Evolutionary conservation across 2,888 invertebrate species (phyloP), one percentile per base, ranked within the genome.

Genomic region (Rotaria macrura): DNA sequence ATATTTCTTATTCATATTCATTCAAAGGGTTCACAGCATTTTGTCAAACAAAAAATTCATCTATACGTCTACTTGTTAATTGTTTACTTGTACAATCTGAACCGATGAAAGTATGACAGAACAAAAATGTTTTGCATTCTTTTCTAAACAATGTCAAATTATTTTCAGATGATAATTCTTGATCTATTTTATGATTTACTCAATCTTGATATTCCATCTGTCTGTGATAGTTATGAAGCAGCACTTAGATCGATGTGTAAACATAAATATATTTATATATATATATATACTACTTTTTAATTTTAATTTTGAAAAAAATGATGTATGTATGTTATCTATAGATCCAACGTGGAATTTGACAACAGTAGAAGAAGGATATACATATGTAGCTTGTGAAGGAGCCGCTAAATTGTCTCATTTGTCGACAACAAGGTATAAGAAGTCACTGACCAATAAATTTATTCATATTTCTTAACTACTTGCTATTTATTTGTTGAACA

Each of bases 21-120:
- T 12, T 65, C 2, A 34, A 34, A 79, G 74, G 74, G 40, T 79
- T 79, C n/a, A 79, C 74, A 12, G 74, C 43, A 25, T 79, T 79
- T 79, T 79, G 74, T 79, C 74, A 79, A 43, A 43, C 74, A 43
- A 79, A 43, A 43, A 79, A 79, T 79, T 79, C 74, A 40, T 79
- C 74, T 10, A n/a, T 79, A 25, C 74, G 74, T 43, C 43, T 79
- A 40, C 74, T 79, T 20, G 74, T 79, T 23, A 79, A 79, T 79
- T 79, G 74, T 79, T n/a, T 79, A 79, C 43, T 79, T 43, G 74
- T 79, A 25, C 74, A 79, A 43, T 79, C 74, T 7, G 74, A 79
- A 79, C 40, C 74, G 6, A 79, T 79, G 74, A 79, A 79, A 79
- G 74, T 79, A 43, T 43, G 65, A 2, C 17, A 2, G 7, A 43